Conservation (phyloP, 2,113 vertebrate species). For the Nothocercus julius region DNA sequence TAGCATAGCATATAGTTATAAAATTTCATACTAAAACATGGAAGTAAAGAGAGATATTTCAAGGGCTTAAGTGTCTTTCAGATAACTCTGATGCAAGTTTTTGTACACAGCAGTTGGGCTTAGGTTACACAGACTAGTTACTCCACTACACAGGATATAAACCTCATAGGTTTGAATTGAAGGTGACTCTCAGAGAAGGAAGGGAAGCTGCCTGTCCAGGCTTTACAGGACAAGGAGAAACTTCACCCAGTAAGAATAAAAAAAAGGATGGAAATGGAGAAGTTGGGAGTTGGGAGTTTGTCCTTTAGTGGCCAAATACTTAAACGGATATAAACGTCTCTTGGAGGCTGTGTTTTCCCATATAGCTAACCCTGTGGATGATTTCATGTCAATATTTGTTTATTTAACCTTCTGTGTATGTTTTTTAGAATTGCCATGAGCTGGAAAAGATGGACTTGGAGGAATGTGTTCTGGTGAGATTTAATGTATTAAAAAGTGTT, state of each 20-base stretch:
- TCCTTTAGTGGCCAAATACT: background rate
- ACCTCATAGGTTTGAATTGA: background rate
- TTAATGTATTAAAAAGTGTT: background rate
- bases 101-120: background rate
- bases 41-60: background rate
- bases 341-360: background rate
- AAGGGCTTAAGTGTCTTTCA: background rate
- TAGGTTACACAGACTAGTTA: background rate
- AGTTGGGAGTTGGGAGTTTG: background rate
- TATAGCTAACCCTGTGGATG: background rate
- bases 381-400: background rate
- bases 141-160: background rate
- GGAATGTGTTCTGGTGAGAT: slow-evolving; percentile 92
- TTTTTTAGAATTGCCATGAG: slow-evolving; percentile 88
- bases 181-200: background rate
- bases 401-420: background rate
- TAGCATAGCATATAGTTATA: background rate
- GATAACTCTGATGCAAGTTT: background rate
- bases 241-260: background rate
- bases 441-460: slow-evolving; percentile 97
- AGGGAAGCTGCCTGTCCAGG: background rate
- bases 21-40: background rate
- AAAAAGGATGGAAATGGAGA: background rate
- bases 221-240: background rate
- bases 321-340: background rate